Conservation (phyloP, 2,797 vertebrate species). For the Carapus acus region DNA sequence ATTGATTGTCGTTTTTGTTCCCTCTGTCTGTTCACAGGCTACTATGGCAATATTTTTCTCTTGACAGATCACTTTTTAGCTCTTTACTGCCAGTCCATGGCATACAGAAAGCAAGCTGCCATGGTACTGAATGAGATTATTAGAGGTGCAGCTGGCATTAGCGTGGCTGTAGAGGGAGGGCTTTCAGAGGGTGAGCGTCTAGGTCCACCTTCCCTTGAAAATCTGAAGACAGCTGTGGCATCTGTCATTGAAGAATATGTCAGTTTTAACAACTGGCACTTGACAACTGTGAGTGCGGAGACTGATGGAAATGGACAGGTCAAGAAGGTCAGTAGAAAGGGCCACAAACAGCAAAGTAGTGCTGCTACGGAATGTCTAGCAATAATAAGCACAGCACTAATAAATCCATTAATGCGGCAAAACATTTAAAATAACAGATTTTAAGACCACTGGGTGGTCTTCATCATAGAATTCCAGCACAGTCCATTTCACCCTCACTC, state of each 20-base stretch:
- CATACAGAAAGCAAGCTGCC: constrained; percentile 86
- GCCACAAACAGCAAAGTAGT: no score
- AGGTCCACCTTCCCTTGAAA: constrained; percentile 46
- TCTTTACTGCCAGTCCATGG: constrained; percentile 75
- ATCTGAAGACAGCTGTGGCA: constrained; percentile 68
- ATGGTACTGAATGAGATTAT: constrained; percentile 87
- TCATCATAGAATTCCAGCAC: no score
- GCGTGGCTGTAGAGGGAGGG: constrained; percentile 33
- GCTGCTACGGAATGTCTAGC: no score
- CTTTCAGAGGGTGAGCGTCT: constrained; percentile 32
- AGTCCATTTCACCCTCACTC: not conserved
- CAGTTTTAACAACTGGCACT: constrained; percentile 83
- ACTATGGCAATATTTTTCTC: constrained; percentile 83
- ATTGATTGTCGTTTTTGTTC: no score
- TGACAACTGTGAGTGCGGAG: constrained; percentile 70
- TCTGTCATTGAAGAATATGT: constrained; percentile 85
- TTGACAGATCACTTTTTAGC: constrained; percentile 87
- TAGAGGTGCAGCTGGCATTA: constrained; percentile 74
- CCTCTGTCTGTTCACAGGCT: constrained; percentile 53
- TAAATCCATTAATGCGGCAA: no score
- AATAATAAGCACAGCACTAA: no score
- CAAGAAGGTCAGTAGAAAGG: constrained; percentile 48
- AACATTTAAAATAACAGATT: no score
- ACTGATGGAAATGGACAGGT: constrained; percentile 51
- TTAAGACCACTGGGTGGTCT: no score